Percentiles rank a stretch among this genome's conserved stretches.
phyloP scores from a whole-genome alignment of 35 echinoderm and acorn worm species.

The Acanthaster planci region DNA sequence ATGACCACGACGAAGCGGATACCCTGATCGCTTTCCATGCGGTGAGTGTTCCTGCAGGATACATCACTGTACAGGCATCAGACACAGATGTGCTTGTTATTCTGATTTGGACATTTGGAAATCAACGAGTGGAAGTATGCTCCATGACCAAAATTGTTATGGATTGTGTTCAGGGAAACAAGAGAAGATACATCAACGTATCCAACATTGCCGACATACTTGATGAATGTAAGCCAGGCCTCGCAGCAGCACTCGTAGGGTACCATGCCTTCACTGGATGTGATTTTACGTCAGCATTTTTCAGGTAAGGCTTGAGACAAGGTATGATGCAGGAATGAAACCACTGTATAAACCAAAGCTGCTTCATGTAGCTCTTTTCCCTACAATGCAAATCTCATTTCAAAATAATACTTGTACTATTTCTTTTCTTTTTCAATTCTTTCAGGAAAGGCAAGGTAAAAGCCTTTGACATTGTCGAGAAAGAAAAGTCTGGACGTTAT shows the following conservation, averaged over 20 bases:
- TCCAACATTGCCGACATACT: conserved; percentile 53
- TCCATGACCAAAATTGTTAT: conserved; percentile 28
- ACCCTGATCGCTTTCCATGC: too few relatives aligned
- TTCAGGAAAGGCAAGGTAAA: conserved; percentile 72
- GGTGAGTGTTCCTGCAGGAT: neutral
- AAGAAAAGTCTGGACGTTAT: conserved; percentile 39
- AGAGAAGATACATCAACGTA: conserved; percentile 48
- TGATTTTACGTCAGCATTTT: conserved; percentile 70
- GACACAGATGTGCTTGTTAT: too few relatives aligned
- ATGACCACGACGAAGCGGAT: too few relatives aligned
- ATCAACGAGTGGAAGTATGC: conserved; percentile 34
- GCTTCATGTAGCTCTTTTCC: neutral
- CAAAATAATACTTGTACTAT: neutral
- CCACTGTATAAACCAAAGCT: neutral
- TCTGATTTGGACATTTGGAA: too few relatives aligned
- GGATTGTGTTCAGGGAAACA: conserved; percentile 68
- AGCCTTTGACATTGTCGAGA: conserved; percentile 51
- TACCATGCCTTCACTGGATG: conserved; percentile 80
- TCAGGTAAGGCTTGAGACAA: too few relatives aligned
- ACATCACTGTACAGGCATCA: too few relatives aligned
- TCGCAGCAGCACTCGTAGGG: conserved; percentile 48
- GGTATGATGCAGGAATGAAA: too few relatives aligned
- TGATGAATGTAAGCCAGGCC: conserved; percentile 41
- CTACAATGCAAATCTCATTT: too few relatives aligned
- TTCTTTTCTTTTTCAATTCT: conserved; percentile 8